phyloP scores from a whole-genome alignment of 2,888 invertebrate genomes.

The Psylliodes chrysocephalus region DNA sequence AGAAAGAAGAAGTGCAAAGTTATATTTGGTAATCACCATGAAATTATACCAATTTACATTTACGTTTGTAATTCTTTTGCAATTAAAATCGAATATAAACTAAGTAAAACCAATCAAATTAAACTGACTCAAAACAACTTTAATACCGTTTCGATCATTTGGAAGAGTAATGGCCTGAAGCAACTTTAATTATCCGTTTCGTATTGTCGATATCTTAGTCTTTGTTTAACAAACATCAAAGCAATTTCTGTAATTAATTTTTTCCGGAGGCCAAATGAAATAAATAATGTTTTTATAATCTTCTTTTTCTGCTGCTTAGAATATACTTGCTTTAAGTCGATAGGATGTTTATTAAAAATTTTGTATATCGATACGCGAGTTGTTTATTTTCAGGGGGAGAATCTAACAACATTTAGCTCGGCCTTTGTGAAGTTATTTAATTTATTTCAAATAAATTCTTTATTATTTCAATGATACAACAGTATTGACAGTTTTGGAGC shows the following conservation, averaged over 20 bases:
- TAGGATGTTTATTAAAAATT: background rate
- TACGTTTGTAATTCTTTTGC: no score
- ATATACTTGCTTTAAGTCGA: background rate
- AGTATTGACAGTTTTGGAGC: no score
- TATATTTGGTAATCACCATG: no score
- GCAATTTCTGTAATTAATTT: conserved; percentile 14
- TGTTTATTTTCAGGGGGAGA: no score
- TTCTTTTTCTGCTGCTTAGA: background rate
- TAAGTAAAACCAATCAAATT: conserved; percentile 2
- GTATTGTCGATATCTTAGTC: conserved; percentile 16
- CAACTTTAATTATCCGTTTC: conserved; percentile 17
- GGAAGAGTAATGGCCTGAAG: conserved; percentile 8
- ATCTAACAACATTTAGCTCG: no score
- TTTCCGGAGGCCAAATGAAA: conserved; percentile 1
- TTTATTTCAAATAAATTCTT: no score
- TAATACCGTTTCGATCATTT: conserved; percentile 16
- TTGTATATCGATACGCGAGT: no score
- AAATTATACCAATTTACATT: no score
- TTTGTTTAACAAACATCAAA: conserved; percentile 20
- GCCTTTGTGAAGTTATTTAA: no score
- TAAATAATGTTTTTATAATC: background rate
- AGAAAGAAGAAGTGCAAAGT: no score
- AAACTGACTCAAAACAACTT: conserved; percentile 10
- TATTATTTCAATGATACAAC: no score
- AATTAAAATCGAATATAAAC: no score